Conservation (phyloP, 1,140 invertebrate genomes). For the Eciton burchellii region DNA sequence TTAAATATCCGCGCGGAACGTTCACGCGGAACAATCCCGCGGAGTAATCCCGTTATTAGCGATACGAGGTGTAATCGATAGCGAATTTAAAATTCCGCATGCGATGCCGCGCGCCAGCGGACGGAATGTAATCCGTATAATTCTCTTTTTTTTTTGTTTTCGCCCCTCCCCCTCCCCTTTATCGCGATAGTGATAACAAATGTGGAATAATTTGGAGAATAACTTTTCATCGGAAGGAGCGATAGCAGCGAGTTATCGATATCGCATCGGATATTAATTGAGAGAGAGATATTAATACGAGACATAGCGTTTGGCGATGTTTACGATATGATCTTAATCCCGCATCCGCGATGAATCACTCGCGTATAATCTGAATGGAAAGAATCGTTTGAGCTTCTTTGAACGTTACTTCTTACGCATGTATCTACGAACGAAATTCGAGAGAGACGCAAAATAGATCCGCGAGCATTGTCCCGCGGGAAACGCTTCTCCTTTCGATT, state of each 20-base stretch:
- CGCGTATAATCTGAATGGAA: constrained; percentile 15
- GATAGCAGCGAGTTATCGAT: neutral
- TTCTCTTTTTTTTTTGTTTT: constrained; percentile 16
- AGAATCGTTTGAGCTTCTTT: constrained; percentile 30
- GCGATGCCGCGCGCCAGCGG: neutral
- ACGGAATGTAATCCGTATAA: constrained; percentile 1
- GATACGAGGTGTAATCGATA: constrained; percentile 30
- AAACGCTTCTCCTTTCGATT: neutral
- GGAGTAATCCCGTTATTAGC: constrained; percentile 41
- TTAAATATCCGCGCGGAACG: too few species aligned
- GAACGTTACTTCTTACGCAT: neutral
- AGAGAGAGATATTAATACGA: constrained; percentile 48
- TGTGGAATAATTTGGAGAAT: constrained; percentile 34
- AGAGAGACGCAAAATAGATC: neutral
- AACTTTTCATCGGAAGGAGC: constrained; percentile 18
- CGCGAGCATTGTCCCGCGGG: too few species aligned
- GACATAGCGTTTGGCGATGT: constrained; percentile 20
- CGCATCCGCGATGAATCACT: constrained; percentile 24
- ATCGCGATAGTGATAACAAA: constrained; percentile 18
- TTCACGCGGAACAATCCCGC: too few species aligned
- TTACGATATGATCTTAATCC: constrained; percentile 24
- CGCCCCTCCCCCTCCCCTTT: constrained; percentile 4
- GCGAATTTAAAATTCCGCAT: constrained; percentile 36
- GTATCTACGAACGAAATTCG: constrained; percentile 6
- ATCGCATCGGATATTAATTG: constrained; percentile 36